Base-by-base conservation (phyloP, 2,888 invertebrate species). In the Nesidiocoris tenuis region DNA sequence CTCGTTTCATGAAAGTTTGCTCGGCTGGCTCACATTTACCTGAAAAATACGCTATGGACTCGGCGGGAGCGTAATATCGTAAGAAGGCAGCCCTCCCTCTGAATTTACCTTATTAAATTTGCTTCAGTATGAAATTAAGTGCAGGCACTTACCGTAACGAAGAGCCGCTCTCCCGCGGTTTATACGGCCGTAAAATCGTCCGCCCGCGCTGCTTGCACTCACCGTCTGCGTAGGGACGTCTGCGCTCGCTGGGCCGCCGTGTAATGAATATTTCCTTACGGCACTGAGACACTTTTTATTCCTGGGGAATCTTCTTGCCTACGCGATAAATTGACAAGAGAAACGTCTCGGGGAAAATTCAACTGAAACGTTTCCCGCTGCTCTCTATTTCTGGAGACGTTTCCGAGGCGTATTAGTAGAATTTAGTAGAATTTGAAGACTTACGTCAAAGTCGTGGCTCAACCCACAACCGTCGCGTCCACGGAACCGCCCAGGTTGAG, bases 111-210 rank as follows among this genome's bases (percentile, higher is more conserved):
- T 67, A 67, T 67, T 67, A 67, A 67, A 67, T 67, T 67, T 67
- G 67, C 67, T 67, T 56, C 67, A 18, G 56, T 16, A 22, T 39
- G 21, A 67, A 67, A 67, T 67, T 67, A 67, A 67, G 67, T 67
- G 67, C 67, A 67, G 67, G 67, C 67, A 67, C 67, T 67, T 67
- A 67, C 67, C 55, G 54, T 67, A 67, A 67, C 67, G 67, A 67
- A 67, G 67, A 67, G 67, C 55, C 56, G 67, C 56, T 56, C 67
- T 56, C 55, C 9, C 54, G 55, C 55, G 55, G 67, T 67, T 67
- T 67, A 67, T 67, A 55, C 67, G 67, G 56, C 67, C 67, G 67
- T 67, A 67, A 67, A 67, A 67, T 67, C 67, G 67, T 67, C 67
- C 56, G 56, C 56, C 56, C 22, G 5, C 56, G 56, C 67, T 16